Conservation (phyloP, 2,113 vertebrate genomes). For the Cnemophilus loriae region DNA sequence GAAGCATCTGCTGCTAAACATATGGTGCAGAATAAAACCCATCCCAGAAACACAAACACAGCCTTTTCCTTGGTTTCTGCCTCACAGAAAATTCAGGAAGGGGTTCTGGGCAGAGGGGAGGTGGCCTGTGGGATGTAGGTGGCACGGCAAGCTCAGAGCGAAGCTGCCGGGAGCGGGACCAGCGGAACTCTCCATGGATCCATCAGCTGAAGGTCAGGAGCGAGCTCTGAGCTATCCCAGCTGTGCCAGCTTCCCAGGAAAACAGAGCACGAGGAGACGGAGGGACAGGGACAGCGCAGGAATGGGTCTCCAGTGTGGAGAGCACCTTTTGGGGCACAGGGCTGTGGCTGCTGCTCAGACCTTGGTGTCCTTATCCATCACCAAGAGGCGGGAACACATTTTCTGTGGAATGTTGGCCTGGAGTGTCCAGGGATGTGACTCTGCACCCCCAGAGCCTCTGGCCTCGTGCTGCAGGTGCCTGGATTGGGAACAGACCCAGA, state of each 20-base stretch:
- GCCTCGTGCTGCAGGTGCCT: neutral
- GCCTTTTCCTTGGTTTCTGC: neutral
- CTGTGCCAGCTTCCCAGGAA: neutral
- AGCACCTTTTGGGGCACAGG: neutral
- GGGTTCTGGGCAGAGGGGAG: neutral
- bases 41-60: neutral
- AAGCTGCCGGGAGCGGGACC: neutral
- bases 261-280: neutral
- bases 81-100: neutral
- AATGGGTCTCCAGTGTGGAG: no score
- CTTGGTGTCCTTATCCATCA: neutral
- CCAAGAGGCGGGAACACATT: rapidly evolving
- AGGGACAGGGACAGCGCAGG: no score
- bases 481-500: neutral
- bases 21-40: conserved; percentile 1
- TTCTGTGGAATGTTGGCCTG: neutral
- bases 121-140: neutral
- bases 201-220: neutral
- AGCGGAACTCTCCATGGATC: neutral
- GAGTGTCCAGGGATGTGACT: neutral
- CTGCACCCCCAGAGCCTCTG: neutral
- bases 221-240: neutral
- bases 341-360: neutral
- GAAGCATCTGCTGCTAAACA: conserved; percentile 57
- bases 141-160: neutral